A percentile compares a stretch with the other conserved stretches of the same genome.
These are phyloP conservation scores for Eugnorisma glareosa DNA, from an alignment of 2,888 invertebrate species.

Conservation along the genomic window DNA sequence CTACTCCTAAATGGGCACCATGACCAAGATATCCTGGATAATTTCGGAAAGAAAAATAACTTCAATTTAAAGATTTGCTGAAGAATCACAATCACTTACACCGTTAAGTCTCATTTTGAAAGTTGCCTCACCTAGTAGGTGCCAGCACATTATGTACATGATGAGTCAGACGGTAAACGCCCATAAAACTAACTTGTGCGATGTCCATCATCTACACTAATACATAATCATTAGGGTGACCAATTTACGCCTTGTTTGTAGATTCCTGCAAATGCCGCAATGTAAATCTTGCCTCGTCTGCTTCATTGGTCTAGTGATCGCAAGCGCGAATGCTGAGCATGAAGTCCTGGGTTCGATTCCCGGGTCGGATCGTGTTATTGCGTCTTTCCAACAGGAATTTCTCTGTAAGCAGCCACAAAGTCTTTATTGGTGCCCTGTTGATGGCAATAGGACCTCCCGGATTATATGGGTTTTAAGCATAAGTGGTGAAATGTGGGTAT, in stretches of 20 bases:
- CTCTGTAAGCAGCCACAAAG: neutral
- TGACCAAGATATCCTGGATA: neutral
- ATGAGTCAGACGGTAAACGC: slow-evolving; percentile 51
- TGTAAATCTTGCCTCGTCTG: neutral
- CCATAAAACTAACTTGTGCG: slow-evolving; percentile 47
- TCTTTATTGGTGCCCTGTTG: neutral
- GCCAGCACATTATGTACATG: slow-evolving; percentile 43
- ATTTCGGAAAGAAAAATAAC: neutral
- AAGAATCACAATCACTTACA: neutral
- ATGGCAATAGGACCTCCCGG: neutral
- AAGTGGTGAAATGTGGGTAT: neutral
- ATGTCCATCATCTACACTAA: slow-evolving; percentile 43
- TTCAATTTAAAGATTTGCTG: neutral
- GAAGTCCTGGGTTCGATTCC: neutral
- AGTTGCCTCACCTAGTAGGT: slow-evolving; percentile 4
- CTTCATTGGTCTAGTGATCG: neutral
- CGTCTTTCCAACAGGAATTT: neutral
- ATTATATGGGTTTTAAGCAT: neutral
- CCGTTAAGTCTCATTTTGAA: slow-evolving; percentile 20
- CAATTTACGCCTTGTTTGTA: neutral
- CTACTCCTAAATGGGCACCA: neutral
- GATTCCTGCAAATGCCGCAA: neutral
- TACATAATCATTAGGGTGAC: slow-evolving; percentile 48
- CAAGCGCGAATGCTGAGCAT: neutral
- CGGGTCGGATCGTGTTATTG: neutral